A percentile compares a stretch with the other conserved stretches of the same genome.
These are phyloP conservation scores for Oncorhynchus tshawytscha DNA, from an alignment of 2,113 vertebrate species.

Conservation along the genomic window DNA sequence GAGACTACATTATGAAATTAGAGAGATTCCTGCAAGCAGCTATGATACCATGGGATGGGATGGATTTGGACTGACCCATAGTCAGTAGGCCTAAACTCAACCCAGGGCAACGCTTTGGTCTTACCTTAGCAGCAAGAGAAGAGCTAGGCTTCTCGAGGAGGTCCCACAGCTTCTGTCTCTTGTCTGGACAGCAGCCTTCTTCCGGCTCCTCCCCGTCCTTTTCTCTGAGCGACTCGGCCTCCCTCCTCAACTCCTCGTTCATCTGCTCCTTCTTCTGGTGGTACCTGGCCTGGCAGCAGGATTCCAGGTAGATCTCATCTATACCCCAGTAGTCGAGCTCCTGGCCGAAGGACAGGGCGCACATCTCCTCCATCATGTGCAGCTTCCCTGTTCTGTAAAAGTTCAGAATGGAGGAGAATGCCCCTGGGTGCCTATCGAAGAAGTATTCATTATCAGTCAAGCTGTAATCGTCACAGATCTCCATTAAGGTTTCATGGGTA, in stretches of 20 bases:
- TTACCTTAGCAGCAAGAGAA: slow-evolving; percentile 95
- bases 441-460: slow-evolving; percentile 92
- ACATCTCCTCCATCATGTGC: slow-evolving; percentile 99
- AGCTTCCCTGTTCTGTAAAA: slow-evolving; percentile 98
- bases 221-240: slow-evolving; percentile 89
- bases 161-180: slow-evolving; percentile 97
- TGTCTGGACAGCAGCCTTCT: slow-evolving; percentile 89
- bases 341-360: slow-evolving; percentile 96
- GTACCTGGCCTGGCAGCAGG: slow-evolving; percentile 96
- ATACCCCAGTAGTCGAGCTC: slow-evolving; percentile 99
- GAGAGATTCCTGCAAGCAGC: background rate
- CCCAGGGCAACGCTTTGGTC: background rate
- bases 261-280: slow-evolving; percentile 99
- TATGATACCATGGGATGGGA: background rate
- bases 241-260: slow-evolving; percentile 95
- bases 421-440: slow-evolving; percentile 94
- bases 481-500: slow-evolving; percentile 90
- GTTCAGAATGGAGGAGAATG: slow-evolving; percentile 98
- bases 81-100: background rate
- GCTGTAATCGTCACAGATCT: slow-evolving; percentile 96
- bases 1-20: background rate
- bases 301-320: slow-evolving; percentile 98
- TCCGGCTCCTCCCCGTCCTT: slow-evolving; percentile 90
- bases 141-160: slow-evolving; percentile 97
- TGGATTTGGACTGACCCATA: background rate